phyloP scores from a whole-genome alignment of 2,888 invertebrate genomes.

The Temnothorax unifasciatus region DNA sequence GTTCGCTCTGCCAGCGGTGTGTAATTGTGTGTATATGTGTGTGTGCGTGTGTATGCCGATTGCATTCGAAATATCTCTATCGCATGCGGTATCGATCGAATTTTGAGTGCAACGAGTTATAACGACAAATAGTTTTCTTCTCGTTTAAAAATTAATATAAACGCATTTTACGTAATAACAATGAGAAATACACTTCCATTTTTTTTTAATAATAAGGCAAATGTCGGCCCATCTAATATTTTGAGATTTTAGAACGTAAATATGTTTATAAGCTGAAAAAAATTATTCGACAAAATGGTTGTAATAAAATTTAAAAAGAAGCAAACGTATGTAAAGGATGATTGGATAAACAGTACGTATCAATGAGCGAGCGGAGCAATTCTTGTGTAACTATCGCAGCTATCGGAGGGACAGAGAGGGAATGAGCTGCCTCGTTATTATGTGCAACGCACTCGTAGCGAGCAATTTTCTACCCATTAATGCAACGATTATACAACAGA shows the following conservation, averaged over 20 bases:
- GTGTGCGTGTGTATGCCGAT: not conserved
- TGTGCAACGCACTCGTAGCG: conserved; percentile 39
- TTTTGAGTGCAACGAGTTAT: conserved; percentile 16
- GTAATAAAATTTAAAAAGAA: not conserved
- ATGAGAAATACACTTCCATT: not conserved
- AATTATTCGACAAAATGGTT: not conserved
- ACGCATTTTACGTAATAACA: not conserved
- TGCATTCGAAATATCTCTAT: conserved; percentile 41
- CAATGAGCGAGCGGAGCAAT: conserved; percentile 5
- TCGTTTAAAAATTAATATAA: conserved; percentile 16
- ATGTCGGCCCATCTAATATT: not conserved
- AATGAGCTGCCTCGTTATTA: conserved; percentile 35
- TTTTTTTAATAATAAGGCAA: not conserved
- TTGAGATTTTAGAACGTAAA: not conserved
- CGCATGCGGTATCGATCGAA: conserved; percentile 12
- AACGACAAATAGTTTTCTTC: conserved; percentile 12
- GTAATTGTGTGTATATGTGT: not conserved
- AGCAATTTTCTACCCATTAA: conserved; percentile 58
- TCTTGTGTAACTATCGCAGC: conserved; percentile 32
- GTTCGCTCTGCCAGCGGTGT: conserved; percentile 16
- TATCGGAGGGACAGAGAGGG: not conserved
- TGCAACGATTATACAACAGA: conserved; percentile 57
- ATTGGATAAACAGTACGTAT: conserved; percentile 19
- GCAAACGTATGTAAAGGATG: not conserved
- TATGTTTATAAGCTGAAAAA: not conserved